Evolutionary conservation across 1,140 invertebrate genomes (phyloP), one percentile per base, ranked within the genome.

Genomic region (Bombus polaris): DNA sequence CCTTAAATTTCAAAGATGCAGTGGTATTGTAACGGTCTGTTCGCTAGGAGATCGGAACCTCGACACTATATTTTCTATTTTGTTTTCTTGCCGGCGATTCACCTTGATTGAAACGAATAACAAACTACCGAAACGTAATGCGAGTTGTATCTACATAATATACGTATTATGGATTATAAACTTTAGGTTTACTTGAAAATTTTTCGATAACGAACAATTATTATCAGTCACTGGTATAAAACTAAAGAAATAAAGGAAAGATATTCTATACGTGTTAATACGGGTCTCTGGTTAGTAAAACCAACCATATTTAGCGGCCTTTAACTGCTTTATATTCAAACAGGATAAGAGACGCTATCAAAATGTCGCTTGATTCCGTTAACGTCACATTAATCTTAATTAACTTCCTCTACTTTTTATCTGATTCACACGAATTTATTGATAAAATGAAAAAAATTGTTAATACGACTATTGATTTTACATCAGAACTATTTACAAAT

Each of bases 1-100:
- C 83, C 76, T 85, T 85, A 80, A 71, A 85, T 85, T 85, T 85
- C 83, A 85, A 85, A 85, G 76, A 85, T 72, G 66, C 83, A 62
- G 9, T 37, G 62, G 74, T 77, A 62, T 32, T 37, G 74, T 85
- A 85, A 85, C 75, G 82, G 82, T 72, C 66, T 62, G 37, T 71
- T 62, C 57, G 42, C 66, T 71, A 18, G 15, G 39, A 62, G 59
- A 76, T 84, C 66, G 66, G 39, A 72, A 79, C 44, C 32, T 53
- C 25, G 76, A 28, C 35, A 35, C 6, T 18, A 25, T 72, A 80
- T 80, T 85, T 85, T 39, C 68, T 73, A 80, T 85, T 85, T 80
- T 73, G 59, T 85, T 80, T 72, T 73, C 83, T 15, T 79, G 35
- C 1, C n/a, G 18, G 53, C 68, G 28, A 62, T 73, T 65, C 76